Evolutionary conservation across 2,888 invertebrate species (phyloP).

Genomic region (Germaria angustata): DNA sequence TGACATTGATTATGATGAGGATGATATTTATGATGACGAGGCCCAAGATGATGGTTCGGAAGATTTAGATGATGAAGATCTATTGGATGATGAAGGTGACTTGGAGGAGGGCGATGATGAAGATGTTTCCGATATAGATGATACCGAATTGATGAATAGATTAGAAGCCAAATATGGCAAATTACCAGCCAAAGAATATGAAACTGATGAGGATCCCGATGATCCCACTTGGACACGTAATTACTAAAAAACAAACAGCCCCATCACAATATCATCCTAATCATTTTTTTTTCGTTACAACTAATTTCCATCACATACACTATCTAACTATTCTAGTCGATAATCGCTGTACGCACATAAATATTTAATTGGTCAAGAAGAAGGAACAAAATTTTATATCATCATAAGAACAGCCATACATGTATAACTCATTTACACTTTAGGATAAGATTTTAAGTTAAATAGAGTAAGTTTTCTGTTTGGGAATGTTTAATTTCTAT

Average conservation of each 20-base stretch:
- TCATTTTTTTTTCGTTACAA: not conserved
- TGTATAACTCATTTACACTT: conserved; percentile 22
- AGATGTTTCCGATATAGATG: conserved; percentile 85
- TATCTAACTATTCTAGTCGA: not conserved
- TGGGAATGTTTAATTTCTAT: not conserved
- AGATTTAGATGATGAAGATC: conserved; percentile 69
- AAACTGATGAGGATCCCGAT: conserved; percentile 80
- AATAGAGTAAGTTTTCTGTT: conserved; percentile 39
- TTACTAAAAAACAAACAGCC: conserved; percentile 71
- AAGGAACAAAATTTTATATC: not conserved
- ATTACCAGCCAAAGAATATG: conserved; percentile 83
- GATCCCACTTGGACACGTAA: conserved; percentile 80
- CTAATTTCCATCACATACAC: not conserved
- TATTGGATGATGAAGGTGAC: conserved; percentile 55
- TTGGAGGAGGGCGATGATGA: conserved; percentile 79
- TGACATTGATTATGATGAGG: conserved; percentile 74
- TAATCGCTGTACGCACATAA: not conserved
- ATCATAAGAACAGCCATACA: not conserved
- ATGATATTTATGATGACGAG: conserved; percentile 67
- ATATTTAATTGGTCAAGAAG: not conserved
- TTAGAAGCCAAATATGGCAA: conserved; percentile 88
- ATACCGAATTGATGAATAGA: conserved; percentile 85
- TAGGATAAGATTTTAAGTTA: conserved; percentile 46
- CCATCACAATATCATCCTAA: not conserved
- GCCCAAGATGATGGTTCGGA: conserved; percentile 72